phyloP scores from a whole-genome alignment of 2,888 invertebrate genomes.

The Sepiola atlantica region DNA sequence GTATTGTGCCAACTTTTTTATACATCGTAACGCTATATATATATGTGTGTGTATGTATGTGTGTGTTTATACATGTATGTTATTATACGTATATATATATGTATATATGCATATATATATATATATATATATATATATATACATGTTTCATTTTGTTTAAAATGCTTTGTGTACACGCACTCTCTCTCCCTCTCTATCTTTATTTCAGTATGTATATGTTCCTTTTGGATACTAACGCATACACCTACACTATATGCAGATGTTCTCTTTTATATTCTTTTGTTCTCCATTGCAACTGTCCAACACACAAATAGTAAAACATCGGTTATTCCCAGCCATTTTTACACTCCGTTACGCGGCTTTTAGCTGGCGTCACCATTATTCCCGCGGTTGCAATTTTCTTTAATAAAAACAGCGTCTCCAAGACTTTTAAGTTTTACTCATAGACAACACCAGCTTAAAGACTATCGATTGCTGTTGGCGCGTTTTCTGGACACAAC shows the following conservation, averaged over 20 bases:
- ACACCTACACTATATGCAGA: not conserved
- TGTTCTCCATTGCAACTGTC: not conserved
- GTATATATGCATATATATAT: not conserved
- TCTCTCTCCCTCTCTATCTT: not conserved
- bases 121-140: not conserved
- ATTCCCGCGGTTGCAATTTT: constrained; percentile 15
- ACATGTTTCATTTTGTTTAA: too few species aligned
- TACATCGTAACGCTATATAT: too few species aligned
- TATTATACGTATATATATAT: not conserved
- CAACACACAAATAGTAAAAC: not conserved
- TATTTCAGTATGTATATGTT: not conserved
- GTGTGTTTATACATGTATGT: too few species aligned
- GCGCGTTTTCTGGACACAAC: constrained; percentile 18
- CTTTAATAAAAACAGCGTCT: not conserved
- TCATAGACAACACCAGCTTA: constrained; percentile 20
- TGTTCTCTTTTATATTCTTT: not conserved
- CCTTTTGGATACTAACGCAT: not conserved
- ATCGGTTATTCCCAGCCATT: not conserved
- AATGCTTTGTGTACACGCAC: not conserved
- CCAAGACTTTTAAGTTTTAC: not conserved
- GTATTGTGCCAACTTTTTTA: too few species aligned
- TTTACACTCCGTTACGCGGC: constrained; percentile 1
- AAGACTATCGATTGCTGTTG: constrained; percentile 20
- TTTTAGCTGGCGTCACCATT: constrained; percentile 21
- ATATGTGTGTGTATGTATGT: not conserved